These are phyloP conservation scores for Drosophila miranda DNA, from an alignment of 1,140 invertebrate species.

Conservation along the genomic window DNA sequence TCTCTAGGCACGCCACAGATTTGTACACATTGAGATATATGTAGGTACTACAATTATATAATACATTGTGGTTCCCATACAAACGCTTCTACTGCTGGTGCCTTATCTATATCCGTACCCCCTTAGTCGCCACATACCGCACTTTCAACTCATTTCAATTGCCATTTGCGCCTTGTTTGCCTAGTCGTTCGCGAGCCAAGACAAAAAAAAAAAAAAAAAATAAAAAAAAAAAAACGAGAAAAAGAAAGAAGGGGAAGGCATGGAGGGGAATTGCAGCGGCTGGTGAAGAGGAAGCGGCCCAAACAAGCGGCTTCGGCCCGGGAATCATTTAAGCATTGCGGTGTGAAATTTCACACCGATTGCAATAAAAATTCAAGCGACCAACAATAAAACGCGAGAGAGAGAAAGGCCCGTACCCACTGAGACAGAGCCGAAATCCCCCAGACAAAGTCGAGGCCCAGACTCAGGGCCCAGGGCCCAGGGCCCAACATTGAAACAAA, in stretches of 20 bases:
- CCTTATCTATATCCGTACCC: neutral
- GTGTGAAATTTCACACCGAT: constrained; percentile 82
- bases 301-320: constrained; percentile 31
- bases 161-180: constrained; percentile 17
- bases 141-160: constrained; percentile 5
- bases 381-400: constrained; percentile 52
- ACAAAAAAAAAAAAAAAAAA: constrained; percentile 9
- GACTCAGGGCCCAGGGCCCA: neutral
- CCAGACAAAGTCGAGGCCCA: no score
- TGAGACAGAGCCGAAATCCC: no score
- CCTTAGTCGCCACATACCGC: neutral
- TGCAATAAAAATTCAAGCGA: constrained; percentile 74
- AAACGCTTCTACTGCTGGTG: neutral
- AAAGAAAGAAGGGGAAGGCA: neutral
- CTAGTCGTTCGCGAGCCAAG: constrained; percentile 43
- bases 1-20: no score
- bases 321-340: constrained; percentile 81
- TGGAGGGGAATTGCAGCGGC: no score
- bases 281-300: constrained; percentile 21
- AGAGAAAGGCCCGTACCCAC: constrained; percentile 53
- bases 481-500: constrained; percentile 65
- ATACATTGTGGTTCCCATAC: constrained; percentile 3
- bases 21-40: neutral
- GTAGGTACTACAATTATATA: neutral
- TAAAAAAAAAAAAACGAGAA: constrained; percentile 3